Evolutionary conservation across 2,797 vertebrate species (phyloP).

Genomic region (Danionella dracula): DNA sequence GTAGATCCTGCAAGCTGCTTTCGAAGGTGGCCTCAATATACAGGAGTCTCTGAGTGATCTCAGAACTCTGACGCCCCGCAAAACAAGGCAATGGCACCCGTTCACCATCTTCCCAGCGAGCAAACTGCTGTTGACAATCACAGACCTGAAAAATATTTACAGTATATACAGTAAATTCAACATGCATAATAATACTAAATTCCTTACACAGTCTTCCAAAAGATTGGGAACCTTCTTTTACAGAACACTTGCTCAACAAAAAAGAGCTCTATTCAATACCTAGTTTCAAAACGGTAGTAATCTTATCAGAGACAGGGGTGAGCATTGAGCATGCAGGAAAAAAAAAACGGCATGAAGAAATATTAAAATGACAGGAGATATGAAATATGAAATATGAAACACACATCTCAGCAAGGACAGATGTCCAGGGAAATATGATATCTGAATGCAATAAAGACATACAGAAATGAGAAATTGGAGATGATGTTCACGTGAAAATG

Average conservation of each 20-base stretch:
- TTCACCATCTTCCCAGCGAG: constrained; percentile 76
- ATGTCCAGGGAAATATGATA: constrained; percentile 27
- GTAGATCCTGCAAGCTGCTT: constrained; percentile 61
- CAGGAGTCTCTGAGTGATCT: constrained; percentile 65
- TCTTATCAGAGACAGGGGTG: neutral
- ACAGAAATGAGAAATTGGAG: constrained; percentile 27
- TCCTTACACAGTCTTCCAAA: no score
- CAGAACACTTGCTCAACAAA: no score
- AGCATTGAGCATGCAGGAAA: neutral
- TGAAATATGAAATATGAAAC: constrained; percentile 22
- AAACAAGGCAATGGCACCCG: constrained; percentile 72
- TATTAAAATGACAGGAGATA: constrained; percentile 28
- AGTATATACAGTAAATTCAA: no score
- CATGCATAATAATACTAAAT: no score
- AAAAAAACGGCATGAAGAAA: constrained; percentile 2
- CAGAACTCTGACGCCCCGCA: constrained; percentile 59
- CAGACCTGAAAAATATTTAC: constrained; percentile 71
- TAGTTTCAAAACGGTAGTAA: neutral
- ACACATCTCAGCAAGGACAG: neutral
- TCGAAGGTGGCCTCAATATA: constrained; percentile 73
- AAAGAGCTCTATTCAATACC: no score
- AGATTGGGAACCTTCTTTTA: no score
- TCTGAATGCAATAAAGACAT: constrained; percentile 32
- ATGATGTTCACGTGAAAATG: constrained; percentile 1
- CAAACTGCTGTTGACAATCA: constrained; percentile 82